Percentiles rank a stretch among this genome's conserved stretches.
phyloP scores from a whole-genome alignment of 2,888 invertebrate species.

The Leucophenga maculata region DNA sequence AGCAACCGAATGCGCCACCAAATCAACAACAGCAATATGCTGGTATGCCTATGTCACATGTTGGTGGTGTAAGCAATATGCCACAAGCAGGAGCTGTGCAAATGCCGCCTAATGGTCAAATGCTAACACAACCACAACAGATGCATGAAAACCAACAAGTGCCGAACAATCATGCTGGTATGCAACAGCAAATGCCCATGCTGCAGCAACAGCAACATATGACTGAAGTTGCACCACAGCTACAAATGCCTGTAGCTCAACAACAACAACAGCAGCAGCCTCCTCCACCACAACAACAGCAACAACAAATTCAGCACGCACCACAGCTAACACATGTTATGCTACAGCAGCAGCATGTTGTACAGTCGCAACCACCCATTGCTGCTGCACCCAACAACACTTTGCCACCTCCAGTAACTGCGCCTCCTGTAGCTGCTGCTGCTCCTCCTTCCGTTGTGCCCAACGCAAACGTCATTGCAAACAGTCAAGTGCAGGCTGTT shows the following conservation, averaged over 20 bases:
- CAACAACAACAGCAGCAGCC: slow-evolving; percentile 35
- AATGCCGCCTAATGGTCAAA: slow-evolving; percentile 25
- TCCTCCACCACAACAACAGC: slow-evolving; percentile 35
- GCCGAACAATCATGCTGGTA: slow-evolving; percentile 17
- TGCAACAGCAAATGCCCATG: slow-evolving; percentile 23
- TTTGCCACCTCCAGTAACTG: background rate
- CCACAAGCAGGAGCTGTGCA: slow-evolving; percentile 29
- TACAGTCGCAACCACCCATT: slow-evolving; percentile 51
- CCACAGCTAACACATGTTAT: slow-evolving; percentile 51
- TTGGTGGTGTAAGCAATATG: slow-evolving; percentile 35
- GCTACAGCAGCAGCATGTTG: slow-evolving; percentile 50
- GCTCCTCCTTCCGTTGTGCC: slow-evolving; percentile 10
- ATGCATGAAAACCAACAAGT: slow-evolving; percentile 9
- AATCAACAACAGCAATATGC: slow-evolving; percentile 39
- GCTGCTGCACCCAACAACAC: too few relatives aligned
- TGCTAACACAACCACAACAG: slow-evolving; percentile 12
- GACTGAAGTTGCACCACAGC: background rate
- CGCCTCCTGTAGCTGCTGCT: slow-evolving; percentile 39
- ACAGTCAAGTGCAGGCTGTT: slow-evolving; percentile 60
- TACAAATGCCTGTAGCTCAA: slow-evolving; percentile 25
- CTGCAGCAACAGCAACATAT: slow-evolving; percentile 9
- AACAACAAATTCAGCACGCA: slow-evolving; percentile 38
- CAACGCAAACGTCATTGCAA: slow-evolving; percentile 6
- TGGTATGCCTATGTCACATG: slow-evolving; percentile 35
- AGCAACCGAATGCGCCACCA: slow-evolving; percentile 36